Evolutionary conservation across 1,140 invertebrate species (phyloP), one percentile per base, ranked within the genome.

Genomic region (Sycobia sp.): DNA sequence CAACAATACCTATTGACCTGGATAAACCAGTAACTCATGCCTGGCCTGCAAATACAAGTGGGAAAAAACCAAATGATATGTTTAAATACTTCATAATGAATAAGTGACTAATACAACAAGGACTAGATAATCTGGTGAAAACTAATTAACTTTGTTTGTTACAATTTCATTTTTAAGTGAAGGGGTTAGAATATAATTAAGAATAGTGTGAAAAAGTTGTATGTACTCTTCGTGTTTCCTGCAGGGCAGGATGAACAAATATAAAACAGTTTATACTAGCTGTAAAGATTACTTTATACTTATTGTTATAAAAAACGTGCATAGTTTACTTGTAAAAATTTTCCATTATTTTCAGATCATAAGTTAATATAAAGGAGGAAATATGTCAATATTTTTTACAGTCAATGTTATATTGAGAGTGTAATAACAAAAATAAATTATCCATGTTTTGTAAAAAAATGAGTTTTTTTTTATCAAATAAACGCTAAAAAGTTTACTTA

Each of bases 21-120:
- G 73, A 78, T 54, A 77, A 73, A 61, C 76, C 77, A 64, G 71
- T 78, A 1, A 72, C 69, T 18, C 70, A 73, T 66, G 69, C 76
- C 22, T 80, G 78, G 78, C 72, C 76, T 7, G 67, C 74, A 13
- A 73, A 76, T 7, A 68, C 75, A 16, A 73, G 70, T 23, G 70
- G 66, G 53, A 80, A 79, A 72, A 79, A 77, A 73, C 70, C 78
- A 63, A 80, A 80, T 68, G 78, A 80, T 74, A 72, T 79, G 74
- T 70, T 76, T 59, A 79, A 80, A 73, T 79, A 75, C 38, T 79
- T 79, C 60, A 80, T 80, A 78, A 73, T 77, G 38, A 79, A 80
- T 71, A 80, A 80, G 73, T 80, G 75, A 80, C 76, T 49, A 67
- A 74, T 43, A 29, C 71, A 56, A 65, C 55, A 65, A 53, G 53